These are phyloP conservation scores for Gambusia yucatana DNA, from an alignment of 2,797 vertebrate genomes.

Conservation along the genomic window DNA sequence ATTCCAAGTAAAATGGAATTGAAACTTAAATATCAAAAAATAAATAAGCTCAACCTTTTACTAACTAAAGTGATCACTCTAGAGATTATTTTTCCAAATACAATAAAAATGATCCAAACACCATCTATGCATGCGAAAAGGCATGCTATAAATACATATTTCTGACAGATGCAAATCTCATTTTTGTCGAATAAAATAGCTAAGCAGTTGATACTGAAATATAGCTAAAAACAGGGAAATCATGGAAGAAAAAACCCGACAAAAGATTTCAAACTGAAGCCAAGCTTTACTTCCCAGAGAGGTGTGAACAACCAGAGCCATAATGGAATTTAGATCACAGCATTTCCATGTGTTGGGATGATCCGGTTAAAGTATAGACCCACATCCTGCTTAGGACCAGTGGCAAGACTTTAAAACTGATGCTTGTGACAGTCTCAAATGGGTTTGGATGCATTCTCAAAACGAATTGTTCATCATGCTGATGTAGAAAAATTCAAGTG, in stretches of 20 bases:
- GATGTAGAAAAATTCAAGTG: not conserved
- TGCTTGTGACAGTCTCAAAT: too few species aligned
- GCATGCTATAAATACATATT: not conserved
- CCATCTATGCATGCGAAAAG: not conserved
- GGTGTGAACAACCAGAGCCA: not conserved
- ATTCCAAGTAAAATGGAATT: not conserved
- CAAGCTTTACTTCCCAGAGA: not conserved
- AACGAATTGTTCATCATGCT: not conserved
- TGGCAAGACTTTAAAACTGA: not conserved
- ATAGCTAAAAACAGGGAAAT: not conserved
- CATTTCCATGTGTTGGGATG: not conserved
- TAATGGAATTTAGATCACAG: not conserved
- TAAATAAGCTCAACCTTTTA: not conserved
- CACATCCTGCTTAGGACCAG: not conserved
- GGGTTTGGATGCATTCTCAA: not conserved
- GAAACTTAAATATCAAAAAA: not conserved
- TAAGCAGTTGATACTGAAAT: too few species aligned
- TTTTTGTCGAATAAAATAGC: not conserved
- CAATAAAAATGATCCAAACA: not conserved
- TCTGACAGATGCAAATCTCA: not conserved
- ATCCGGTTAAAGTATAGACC: not conserved
- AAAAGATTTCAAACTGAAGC: not conserved
- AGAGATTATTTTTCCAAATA: not conserved
- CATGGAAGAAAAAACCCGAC: not conserved
- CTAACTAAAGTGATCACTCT: not conserved